A percentile compares a stretch with the other conserved stretches of the same genome.
These are phyloP conservation scores for Osmerus mordax DNA, from an alignment of 2,113 vertebrate species.

Conservation along the genomic window DNA sequence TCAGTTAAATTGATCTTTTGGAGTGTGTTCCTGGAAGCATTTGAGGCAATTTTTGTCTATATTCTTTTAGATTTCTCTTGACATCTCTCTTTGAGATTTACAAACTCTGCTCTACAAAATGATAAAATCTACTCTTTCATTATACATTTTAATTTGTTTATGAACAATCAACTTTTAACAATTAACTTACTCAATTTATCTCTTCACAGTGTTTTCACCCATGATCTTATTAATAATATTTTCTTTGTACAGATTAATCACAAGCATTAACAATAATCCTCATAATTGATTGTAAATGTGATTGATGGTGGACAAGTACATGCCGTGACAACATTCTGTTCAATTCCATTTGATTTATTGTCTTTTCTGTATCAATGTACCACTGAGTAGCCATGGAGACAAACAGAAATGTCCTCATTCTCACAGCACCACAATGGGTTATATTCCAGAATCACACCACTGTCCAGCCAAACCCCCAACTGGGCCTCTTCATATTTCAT, in stretches of 20 bases:
- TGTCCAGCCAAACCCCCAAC: conserved; percentile 24
- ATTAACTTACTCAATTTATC: too few species aligned
- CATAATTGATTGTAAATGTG: conserved; percentile 64
- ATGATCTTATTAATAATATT: not conserved
- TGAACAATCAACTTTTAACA: too few species aligned
- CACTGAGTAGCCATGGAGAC: conserved; percentile 34
- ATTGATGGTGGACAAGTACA: conserved; percentile 60
- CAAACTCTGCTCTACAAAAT: too few species aligned
- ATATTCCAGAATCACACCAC: conserved; percentile 10
- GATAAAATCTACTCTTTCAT: not conserved
- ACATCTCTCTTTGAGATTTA: not conserved
- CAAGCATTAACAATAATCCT: conserved; percentile 50
- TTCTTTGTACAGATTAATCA: conserved; percentile 31
- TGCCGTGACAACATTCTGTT: conserved; percentile 55
- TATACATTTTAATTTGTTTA: too few species aligned
- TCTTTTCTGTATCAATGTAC: conserved; percentile 41
- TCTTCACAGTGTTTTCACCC: conserved; percentile 7
- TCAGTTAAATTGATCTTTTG: not conserved
- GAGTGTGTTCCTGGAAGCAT: not conserved
- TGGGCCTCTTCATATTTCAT: conserved; percentile 60
- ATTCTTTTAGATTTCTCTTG: not conserved
- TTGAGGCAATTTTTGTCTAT: not conserved
- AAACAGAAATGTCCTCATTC: conserved; percentile 42
- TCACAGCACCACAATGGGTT: conserved; percentile 27
- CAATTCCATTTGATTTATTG: conserved; percentile 66